Evolutionary conservation across 2,888 invertebrate species (phyloP), one percentile per base, ranked within the genome.

Genomic region (Drosophila koepferae): DNA sequence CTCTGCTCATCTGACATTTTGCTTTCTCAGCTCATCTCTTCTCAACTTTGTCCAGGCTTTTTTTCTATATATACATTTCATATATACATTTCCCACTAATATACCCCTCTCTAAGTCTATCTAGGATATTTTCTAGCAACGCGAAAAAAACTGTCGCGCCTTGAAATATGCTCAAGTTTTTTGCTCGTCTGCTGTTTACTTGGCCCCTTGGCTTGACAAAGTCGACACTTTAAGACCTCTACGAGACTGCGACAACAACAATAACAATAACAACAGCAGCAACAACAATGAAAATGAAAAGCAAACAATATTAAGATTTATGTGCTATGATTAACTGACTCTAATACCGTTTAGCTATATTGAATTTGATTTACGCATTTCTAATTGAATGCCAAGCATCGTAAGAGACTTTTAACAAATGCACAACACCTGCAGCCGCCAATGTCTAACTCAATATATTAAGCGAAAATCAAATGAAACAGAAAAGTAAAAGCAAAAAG

Each of bases 181-280:
- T 76, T 62, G 14, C 54, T 55, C 10, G 18, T 18, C 68, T 36
- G 34, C 51, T 51, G 61, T 38, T 53, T 58, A 31, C 51, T 43
- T 10, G 48, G 49, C 41, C 20, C 31, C 20, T 44, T 61, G 36
- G 20, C 55, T 36, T 61, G 60, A 28, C 61, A 44, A 55, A 72
- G 72, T 64, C 63, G 82, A 81, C 67, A 70, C 54, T 72, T 79
- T 81, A 79, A 84, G 82, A 61, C 65, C 51, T 62, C 61, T 59
- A 56, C 18, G 44, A 68, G 59, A 20, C 59, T 14, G 55, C 55
- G 67, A 71, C 67, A 51, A 28, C 51, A 28, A 38, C 41, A 36
- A 31, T 1, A 48, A 9, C 14, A 46, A 16, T 0, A 46, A n/a
- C 28, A 20, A 16, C 1, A 38, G 12, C 12, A 20, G 1, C 14